Evolutionary conservation across 2,888 invertebrate species (phyloP).

Genomic region (Kuschelorhynchus macadamiae): DNA sequence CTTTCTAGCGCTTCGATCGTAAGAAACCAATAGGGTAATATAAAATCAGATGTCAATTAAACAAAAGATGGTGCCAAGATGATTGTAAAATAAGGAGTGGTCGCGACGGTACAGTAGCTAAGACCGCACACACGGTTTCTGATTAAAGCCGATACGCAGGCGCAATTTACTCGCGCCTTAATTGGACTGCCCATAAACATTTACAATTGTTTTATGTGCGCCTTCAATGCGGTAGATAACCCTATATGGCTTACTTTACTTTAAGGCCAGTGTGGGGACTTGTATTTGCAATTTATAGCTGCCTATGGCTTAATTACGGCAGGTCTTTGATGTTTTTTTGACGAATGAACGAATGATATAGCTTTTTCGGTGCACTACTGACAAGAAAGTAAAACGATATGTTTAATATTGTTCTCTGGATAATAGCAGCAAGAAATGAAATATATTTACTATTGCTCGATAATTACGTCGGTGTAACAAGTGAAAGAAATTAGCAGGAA

Average conservation of each 20-base stretch:
- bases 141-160: constrained; percentile 61
- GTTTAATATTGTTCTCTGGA: neutral
- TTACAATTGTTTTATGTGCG: constrained; percentile 54
- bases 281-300: constrained; percentile 42
- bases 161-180: constrained; percentile 50
- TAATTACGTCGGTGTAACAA: too few relatives aligned
- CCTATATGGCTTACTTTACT: constrained; percentile 49
- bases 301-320: constrained; percentile 51
- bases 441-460: too few relatives aligned
- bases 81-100: constrained; percentile 64
- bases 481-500: too few relatives aligned
- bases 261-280: constrained; percentile 38
- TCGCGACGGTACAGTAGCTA: constrained; percentile 51
- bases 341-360: neutral
- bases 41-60: constrained; percentile 60
- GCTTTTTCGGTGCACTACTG: neutral
- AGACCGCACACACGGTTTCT: constrained; percentile 66
- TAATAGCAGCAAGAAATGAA: too few relatives aligned
- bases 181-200: constrained; percentile 51
- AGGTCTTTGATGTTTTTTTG: constrained; percentile 34
- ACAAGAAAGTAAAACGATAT: neutral
- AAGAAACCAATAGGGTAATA: constrained; percentile 36
- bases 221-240: constrained; percentile 29
- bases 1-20: constrained; percentile 1
- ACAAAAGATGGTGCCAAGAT: constrained; percentile 62